A percentile compares a stretch with the other conserved stretches of the same genome.
These are phyloP conservation scores for Pristionchus mayeri DNA, from an alignment of 2,888 invertebrate genomes.

Conservation along the genomic window DNA sequence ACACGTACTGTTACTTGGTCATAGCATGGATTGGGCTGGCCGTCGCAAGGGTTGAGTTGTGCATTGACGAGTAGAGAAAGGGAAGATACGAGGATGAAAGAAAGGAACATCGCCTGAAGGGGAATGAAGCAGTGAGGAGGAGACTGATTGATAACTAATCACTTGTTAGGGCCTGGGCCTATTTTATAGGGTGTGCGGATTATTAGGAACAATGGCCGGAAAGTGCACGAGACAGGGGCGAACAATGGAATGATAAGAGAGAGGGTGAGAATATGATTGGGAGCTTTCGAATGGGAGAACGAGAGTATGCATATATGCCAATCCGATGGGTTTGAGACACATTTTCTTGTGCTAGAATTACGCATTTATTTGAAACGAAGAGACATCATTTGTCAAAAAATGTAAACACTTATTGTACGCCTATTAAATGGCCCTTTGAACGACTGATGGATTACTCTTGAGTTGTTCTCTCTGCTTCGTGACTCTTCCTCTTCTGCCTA, in stretches of 20 bases:
- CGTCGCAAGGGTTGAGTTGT: not conserved
- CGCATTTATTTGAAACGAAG: too few relatives aligned
- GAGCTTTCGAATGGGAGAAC: not conserved
- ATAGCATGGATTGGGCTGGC: not conserved
- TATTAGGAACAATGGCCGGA: constrained; percentile 15
- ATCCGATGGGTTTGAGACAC: too few relatives aligned
- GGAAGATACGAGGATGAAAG: not conserved
- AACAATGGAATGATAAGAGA: constrained; percentile 3
- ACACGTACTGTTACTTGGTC: not conserved
- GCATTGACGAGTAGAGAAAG: not conserved
- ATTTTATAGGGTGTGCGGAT: not conserved
- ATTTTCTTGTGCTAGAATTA: too few relatives aligned
- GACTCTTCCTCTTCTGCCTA: constrained; percentile 45
- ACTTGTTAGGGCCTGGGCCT: not conserved
- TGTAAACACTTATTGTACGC: too few relatives aligned
- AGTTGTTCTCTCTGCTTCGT: constrained; percentile 43
- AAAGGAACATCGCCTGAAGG: not conserved
- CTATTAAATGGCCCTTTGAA: too few relatives aligned
- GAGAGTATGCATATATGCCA: not conserved
- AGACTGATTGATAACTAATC: not conserved
- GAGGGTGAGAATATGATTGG: too few relatives aligned
- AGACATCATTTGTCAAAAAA: too few relatives aligned
- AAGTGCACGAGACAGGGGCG: not conserved
- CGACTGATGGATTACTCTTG: not conserved
- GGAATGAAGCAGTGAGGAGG: not conserved